These are phyloP conservation scores for Anolis sagrei DNA, from an alignment of 2,113 vertebrate species.

Conservation along the genomic window DNA sequence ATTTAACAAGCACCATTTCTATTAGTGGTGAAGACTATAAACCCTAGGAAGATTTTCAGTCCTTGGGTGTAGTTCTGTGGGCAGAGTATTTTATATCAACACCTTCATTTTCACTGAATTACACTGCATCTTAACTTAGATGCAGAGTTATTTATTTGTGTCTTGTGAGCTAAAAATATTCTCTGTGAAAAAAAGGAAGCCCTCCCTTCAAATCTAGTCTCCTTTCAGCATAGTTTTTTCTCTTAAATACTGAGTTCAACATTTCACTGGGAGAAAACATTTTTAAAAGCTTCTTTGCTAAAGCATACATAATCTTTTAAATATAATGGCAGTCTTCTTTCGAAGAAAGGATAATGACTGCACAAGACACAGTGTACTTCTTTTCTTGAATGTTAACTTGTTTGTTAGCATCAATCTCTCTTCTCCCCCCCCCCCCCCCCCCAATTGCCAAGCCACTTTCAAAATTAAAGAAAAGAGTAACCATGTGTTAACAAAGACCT, in stretches of 20 bases:
- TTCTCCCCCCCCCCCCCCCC: too few relatives aligned
- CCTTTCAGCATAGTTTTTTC: conserved; percentile 53
- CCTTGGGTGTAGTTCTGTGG: background rate
- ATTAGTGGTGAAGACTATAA: background rate
- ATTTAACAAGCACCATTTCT: background rate
- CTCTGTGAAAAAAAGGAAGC: conserved; percentile 1
- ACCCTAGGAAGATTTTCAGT: background rate
- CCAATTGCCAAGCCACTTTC: conserved; percentile 8
- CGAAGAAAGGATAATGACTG: conserved; percentile 52
- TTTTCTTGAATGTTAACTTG: background rate
- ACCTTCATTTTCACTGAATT: background rate
- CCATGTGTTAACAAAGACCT: background rate
- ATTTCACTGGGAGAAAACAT: conserved; percentile 51
- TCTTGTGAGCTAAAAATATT: conserved; percentile 41
- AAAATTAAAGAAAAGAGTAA: conserved; percentile 1
- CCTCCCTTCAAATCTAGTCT: conserved; percentile 39
- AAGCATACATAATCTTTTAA: conserved; percentile 72
- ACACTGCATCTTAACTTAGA: conserved; percentile 5
- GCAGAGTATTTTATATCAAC: background rate
- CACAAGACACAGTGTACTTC: conserved; percentile 14
- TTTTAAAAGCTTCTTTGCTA: conserved; percentile 65
- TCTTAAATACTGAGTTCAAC: conserved; percentile 47
- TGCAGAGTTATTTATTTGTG: conserved; percentile 10
- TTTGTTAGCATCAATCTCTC: background rate
- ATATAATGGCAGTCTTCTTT: conserved; percentile 49